A percentile compares a stretch with the other conserved stretches of the same genome.
phyloP scores from a whole-genome alignment of 1,140 invertebrate species.

The Drosophila equinoxialis region DNA sequence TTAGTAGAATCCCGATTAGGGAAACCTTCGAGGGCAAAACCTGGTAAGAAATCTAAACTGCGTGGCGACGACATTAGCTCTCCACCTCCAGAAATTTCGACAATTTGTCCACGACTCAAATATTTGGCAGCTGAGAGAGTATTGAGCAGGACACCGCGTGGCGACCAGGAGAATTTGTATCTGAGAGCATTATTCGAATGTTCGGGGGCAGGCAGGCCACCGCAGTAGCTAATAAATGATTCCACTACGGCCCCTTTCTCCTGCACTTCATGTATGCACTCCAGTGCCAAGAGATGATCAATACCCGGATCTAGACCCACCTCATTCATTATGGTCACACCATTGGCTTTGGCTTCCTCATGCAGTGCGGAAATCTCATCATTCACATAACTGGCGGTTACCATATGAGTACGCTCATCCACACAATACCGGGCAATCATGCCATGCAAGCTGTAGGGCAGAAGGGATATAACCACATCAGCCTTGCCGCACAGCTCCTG shows the following conservation, averaged over 20 bases:
- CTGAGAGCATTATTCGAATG: constrained; percentile 96
- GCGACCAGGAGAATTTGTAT: constrained; percentile 99
- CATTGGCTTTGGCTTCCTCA: constrained; percentile 90
- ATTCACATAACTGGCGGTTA: constrained; percentile 97
- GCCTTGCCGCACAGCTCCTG: constrained; percentile 89
- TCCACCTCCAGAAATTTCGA: constrained; percentile 95
- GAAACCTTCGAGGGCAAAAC: constrained; percentile 97
- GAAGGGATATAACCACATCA: constrained; percentile 93
- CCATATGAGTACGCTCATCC: constrained; percentile 92
- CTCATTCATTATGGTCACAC: constrained; percentile 96
- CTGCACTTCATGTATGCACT: constrained; percentile 96
- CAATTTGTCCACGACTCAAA: constrained; percentile 91
- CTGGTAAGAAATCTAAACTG: constrained; percentile 95
- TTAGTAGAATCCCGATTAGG: constrained; percentile 97
- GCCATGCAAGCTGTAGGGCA: constrained; percentile 96
- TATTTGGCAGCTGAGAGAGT: constrained; percentile 95
- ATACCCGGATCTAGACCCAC: constrained; percentile 98
- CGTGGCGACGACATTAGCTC: constrained; percentile 91
- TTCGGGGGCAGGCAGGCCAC: constrained; percentile 97
- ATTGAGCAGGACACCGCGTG: constrained; percentile 94
- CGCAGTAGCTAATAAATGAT: constrained; percentile 98
- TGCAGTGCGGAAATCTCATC: constrained; percentile 92
- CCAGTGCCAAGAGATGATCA: constrained; percentile 98
- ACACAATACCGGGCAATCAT: constrained; percentile 94
- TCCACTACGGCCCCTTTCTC: constrained; percentile 91